These are phyloP conservation scores for Bactericera cockerelli DNA, from an alignment of 1,140 invertebrate species.

Conservation along the genomic window DNA sequence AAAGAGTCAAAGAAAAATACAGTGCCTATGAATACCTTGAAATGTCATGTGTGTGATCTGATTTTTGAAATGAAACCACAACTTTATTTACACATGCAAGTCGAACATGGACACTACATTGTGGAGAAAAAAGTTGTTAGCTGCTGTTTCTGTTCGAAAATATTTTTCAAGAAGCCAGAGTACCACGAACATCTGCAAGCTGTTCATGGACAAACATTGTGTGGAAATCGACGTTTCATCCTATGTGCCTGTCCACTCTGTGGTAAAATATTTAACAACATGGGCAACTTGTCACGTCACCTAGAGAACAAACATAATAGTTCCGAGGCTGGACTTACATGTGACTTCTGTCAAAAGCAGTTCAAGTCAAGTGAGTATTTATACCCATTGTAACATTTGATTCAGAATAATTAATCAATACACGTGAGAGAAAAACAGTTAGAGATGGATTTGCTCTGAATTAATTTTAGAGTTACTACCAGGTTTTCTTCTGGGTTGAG, in stretches of 20 bases:
- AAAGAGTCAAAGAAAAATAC: not conserved
- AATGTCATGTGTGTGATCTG: no score
- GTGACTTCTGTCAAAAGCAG: not conserved
- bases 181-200: not conserved
- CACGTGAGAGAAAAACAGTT: no score
- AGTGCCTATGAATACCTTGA: not conserved
- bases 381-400: no score
- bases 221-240: not conserved
- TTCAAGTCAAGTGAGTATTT: not conserved
- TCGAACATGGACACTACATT: not conserved
- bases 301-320: not conserved
- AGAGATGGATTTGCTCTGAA: no score
- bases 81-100: not conserved
- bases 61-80: no score
- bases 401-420: no score
- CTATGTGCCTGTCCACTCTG: not conserved
- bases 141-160: not conserved
- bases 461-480: no score
- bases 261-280: not conserved
- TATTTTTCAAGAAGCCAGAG: not conserved
- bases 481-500: no score
- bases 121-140: not conserved
- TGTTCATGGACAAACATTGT: not conserved
- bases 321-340: not conserved
- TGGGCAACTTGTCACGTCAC: not conserved